Conservation (phyloP, 2,888 invertebrate species). For the Agrochola lota region DNA sequence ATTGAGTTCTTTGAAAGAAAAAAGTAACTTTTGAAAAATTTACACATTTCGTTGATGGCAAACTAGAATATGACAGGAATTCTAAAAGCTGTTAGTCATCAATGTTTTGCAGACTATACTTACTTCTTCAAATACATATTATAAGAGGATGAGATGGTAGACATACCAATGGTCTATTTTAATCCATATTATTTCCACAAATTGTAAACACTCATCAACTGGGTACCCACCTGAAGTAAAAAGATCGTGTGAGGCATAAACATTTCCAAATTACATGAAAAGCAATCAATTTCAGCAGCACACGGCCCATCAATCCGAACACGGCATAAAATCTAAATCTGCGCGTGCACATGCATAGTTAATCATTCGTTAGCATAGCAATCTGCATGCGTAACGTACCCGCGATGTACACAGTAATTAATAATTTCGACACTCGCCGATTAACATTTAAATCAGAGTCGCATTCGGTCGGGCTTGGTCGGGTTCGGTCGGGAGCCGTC, state of each 20-base stretch:
- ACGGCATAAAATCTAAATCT: constrained; percentile 74
- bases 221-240: constrained; percentile 11
- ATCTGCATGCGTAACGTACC: constrained; percentile 88
- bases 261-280: constrained; percentile 54
- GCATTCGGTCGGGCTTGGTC: constrained; percentile 75
- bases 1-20: not conserved
- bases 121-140: no score
- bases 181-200: not conserved
- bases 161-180: not conserved
- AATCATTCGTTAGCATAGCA: constrained; percentile 89
- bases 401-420: constrained; percentile 85
- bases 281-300: constrained; percentile 60
- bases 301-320: constrained; percentile 65
- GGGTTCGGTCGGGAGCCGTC: constrained; percentile 64
- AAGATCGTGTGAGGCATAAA: constrained; percentile 55
- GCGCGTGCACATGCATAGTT: constrained; percentile 85
- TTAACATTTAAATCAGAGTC: constrained; percentile 87
- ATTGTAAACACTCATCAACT: constrained; percentile 14
- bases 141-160: no score
- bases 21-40: not conserved
- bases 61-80: no score
- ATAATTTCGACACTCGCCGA: constrained; percentile 89
- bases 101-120: not conserved
- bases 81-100: not conserved
- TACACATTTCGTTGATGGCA: not conserved